phyloP scores from a whole-genome alignment of 2,797 vertebrate species.

The Valencia hispanica region DNA sequence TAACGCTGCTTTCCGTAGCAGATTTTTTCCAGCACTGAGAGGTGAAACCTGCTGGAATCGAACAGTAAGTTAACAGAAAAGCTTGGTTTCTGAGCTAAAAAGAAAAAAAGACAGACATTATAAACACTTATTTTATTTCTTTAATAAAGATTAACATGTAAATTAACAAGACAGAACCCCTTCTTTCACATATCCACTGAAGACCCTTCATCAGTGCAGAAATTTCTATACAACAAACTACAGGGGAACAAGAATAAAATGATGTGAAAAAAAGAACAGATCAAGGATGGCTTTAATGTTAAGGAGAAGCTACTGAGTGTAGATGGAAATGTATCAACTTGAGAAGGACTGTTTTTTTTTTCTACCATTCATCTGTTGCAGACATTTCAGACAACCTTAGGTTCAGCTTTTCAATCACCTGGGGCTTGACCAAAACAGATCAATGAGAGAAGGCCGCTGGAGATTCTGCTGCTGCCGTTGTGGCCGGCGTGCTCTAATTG shows the following conservation, averaged over 20 bases:
- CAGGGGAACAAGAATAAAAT: not conserved
- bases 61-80: conserved; percentile 50
- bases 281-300: conserved; percentile 30
- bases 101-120: conserved; percentile 33
- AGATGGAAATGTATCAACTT: conserved; percentile 22
- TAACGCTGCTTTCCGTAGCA: conserved; percentile 31
- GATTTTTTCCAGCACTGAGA: conserved; percentile 35
- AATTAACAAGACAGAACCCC: conserved; percentile 38
- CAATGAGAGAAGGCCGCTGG: conserved; percentile 55
- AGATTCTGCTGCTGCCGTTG: conserved; percentile 50
- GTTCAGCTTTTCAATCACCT: conserved; percentile 51
- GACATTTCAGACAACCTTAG: conserved; percentile 38
- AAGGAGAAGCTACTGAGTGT: conserved; percentile 20
- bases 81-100: not conserved
- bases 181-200: conserved; percentile 14
- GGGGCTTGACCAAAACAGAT: conserved; percentile 47
- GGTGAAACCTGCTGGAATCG: conserved; percentile 47
- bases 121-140: conserved; percentile 50
- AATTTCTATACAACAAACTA: conserved; percentile 10
- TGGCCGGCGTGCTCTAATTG: conserved; percentile 58
- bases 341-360: not conserved
- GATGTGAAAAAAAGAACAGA: conserved; percentile 15
- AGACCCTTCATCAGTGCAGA: conserved; percentile 26
- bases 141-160: conserved; percentile 62
- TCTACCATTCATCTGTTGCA: conserved; percentile 1